Evolutionary conservation across 2,797 vertebrate species (phyloP).

Genomic region (Crenuchus spilurus): DNA sequence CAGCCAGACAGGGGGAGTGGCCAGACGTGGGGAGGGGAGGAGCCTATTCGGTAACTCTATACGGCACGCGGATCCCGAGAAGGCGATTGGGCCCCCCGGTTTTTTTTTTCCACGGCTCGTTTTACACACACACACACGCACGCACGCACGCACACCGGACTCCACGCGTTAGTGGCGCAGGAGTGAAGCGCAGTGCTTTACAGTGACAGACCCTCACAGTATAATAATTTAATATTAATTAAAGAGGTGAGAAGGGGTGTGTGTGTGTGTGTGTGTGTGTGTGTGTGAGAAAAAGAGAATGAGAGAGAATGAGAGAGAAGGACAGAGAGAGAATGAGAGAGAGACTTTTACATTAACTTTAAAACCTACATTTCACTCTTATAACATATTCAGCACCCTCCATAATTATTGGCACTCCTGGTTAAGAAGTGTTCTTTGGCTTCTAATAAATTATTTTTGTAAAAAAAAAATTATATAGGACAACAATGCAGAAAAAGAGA

Average conservation of each 20-base stretch:
- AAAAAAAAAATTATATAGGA: too few species aligned
- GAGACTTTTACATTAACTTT: too few species aligned
- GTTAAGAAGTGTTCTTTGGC: too few species aligned
- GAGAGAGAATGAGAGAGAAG: not conserved
- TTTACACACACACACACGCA: constrained; percentile 22
- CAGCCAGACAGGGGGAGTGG: constrained; percentile 81
- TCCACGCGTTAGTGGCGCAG: constrained; percentile 48
- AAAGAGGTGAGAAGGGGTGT: not conserved
- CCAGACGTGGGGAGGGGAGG: constrained; percentile 75
- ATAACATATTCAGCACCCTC: too few species aligned
- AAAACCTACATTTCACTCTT: too few species aligned
- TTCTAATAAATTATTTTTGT: too few species aligned
- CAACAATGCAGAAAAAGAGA: too few species aligned
- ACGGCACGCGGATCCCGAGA: constrained; percentile 81
- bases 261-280: not conserved
- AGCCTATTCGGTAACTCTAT: constrained; percentile 86
- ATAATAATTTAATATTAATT: not conserved
- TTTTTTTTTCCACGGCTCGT: constrained; percentile 71
- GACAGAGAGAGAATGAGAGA: not conserved
- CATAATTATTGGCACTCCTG: too few species aligned
- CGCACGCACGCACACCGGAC: constrained; percentile 41
- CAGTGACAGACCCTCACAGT: not conserved
- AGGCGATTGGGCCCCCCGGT: constrained; percentile 75
- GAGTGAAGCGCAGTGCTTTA: constrained; percentile 47
- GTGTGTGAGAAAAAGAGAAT: not conserved